phyloP scores from a whole-genome alignment of 2,888 invertebrate species.

The Colletes collaris region DNA sequence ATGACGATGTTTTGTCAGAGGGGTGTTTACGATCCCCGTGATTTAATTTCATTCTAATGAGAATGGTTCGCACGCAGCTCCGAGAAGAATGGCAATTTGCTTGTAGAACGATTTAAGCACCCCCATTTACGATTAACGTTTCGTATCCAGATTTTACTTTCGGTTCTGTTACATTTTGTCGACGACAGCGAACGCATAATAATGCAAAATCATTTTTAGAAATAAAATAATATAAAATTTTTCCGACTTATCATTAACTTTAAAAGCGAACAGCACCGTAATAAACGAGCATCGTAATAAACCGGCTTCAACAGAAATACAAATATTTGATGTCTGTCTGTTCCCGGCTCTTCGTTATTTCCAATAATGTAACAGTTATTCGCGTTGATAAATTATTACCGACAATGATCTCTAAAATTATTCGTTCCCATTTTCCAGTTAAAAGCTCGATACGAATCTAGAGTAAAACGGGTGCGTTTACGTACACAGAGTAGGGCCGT shows the following conservation, averaged over 20 bases:
- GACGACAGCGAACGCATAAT: neutral
- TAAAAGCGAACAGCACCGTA: no score
- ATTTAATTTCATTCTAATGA: constrained; percentile 50
- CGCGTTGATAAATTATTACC: neutral
- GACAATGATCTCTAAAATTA: neutral
- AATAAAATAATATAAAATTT: no score
- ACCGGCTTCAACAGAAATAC: no score
- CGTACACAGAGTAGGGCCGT: constrained; percentile 49
- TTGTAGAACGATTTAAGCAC: constrained; percentile 11
- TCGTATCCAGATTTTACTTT: neutral
- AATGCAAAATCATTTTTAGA: no score
- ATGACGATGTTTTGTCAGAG: constrained; percentile 39
- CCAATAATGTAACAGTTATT: no score
- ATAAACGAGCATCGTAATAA: no score
- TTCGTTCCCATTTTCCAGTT: neutral
- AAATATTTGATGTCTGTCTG: no score
- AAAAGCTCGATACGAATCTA: constrained; percentile 39
- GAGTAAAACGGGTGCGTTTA: constrained; percentile 63
- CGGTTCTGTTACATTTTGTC: neutral
- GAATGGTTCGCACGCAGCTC: constrained; percentile 37
- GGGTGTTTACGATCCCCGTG: constrained; percentile 38
- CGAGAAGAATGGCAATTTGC: constrained; percentile 36
- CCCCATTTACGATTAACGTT: constrained; percentile 14
- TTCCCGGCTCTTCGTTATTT: no score
- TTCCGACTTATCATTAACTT: no score